Percentiles rank a stretch among this genome's conserved stretches.
Evolutionary conservation across 1,140 invertebrate species (phyloP).

Genomic region (Neelides sp.): DNA sequence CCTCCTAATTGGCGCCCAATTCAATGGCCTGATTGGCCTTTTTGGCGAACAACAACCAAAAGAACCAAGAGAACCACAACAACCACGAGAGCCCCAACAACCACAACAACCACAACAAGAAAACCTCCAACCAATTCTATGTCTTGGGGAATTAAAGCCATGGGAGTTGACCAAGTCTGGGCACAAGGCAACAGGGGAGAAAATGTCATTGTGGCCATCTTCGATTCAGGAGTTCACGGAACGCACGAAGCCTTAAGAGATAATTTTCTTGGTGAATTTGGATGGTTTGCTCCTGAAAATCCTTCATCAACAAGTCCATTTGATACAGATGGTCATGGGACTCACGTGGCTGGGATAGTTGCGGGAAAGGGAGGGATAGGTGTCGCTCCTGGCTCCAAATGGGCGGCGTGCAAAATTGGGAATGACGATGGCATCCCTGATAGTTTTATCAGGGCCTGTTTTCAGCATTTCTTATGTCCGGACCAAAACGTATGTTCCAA

Average conservation of each 20-base stretch:
- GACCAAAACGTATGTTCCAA: too few relatives aligned
- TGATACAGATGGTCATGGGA: conserved; percentile 5
- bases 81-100: background rate
- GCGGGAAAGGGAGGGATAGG: too few relatives aligned
- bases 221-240: conserved; percentile 3
- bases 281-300: background rate
- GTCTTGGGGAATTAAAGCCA: background rate
- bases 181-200: conserved; percentile 3
- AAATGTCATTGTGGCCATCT: background rate
- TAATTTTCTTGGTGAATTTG: conserved; percentile 3
- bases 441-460: too few relatives aligned
- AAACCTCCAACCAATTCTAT: background rate
- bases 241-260: conserved; percentile 1
- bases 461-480: too few relatives aligned
- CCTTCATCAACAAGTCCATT: background rate
- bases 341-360: too few relatives aligned
- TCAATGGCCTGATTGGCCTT: background rate
- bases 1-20: background rate
- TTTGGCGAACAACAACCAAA: background rate
- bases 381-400: too few relatives aligned
- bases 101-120: background rate
- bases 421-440: too few relatives aligned
- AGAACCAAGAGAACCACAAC: background rate
- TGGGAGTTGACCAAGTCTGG: background rate
- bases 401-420: too few relatives aligned